phyloP scores from a whole-genome alignment of 2,888 invertebrate species.

The Eupeodes luniger region DNA sequence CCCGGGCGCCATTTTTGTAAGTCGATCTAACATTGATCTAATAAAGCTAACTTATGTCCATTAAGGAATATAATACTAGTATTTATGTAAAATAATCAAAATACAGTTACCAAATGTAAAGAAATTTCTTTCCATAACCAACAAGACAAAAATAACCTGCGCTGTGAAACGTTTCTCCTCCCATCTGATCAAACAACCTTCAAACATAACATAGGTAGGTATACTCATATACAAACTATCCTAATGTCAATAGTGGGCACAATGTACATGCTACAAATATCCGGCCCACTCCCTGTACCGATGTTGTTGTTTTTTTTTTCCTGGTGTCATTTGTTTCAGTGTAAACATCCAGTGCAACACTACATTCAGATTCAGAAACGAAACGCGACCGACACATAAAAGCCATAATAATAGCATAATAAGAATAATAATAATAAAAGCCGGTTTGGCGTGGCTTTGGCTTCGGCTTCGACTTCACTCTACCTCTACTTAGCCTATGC shows the following conservation, averaged over 20 bases:
- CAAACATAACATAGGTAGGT: constrained; percentile 18
- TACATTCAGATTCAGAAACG: constrained; percentile 59
- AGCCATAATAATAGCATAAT: constrained; percentile 74
- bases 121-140: neutral
- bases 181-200: constrained; percentile 10
- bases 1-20: too few relatives aligned
- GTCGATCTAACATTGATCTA: too few relatives aligned
- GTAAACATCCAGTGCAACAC: constrained; percentile 74
- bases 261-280: constrained; percentile 63
- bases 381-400: constrained; percentile 75
- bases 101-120: neutral
- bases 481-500: constrained; percentile 9
- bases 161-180: neutral
- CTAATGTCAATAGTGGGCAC: constrained; percentile 56
- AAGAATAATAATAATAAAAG: constrained; percentile 75
- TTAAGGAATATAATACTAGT: too few relatives aligned
- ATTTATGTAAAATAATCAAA: too few relatives aligned
- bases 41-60: too few relatives aligned
- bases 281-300: constrained; percentile 67
- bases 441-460: constrained; percentile 66
- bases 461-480: constrained; percentile 27
- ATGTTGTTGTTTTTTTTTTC: constrained; percentile 25
- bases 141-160: neutral
- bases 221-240: constrained; percentile 21
- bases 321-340: constrained; percentile 69